Evolutionary conservation across 2,888 invertebrate genomes (phyloP), one percentile per base, ranked within the genome.

Genomic region (Amphipyra berbera): DNA sequence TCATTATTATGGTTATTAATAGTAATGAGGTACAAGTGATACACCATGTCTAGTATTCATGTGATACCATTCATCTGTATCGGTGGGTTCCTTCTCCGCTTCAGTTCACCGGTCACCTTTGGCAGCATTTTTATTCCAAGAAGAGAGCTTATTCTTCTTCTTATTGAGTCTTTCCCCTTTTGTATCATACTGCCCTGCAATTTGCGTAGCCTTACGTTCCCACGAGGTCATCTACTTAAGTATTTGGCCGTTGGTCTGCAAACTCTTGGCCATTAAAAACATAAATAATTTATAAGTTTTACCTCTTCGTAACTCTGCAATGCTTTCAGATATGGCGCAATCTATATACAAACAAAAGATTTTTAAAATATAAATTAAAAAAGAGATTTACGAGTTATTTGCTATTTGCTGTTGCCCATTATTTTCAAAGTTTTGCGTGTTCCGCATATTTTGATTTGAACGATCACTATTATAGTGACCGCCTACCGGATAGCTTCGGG

Each of bases 321-420:
- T 27, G 45, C 7, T n/a, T 49, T 59, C 41, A 54, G 6, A 71
- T 59, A 42, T 7, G 72, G 72, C 7, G 41, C 49, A 35, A 68
- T 60, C 68, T 68, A 66, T 46, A 54, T 46, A 49, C 6, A 50
- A 71, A 65, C 10, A 49, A 53, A 49, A 21, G 0, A 9, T 9
- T 15, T 44, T 45, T 15, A 46, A n/a, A n/a, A 21, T 2, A 37
- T 35, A 21, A 2, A 14, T 8, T 21, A 37, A 8, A 47, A 12
- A 48, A 37, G 21, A 12, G 2, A 35, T 14, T 35, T 14, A 12
- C 48, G 10, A 3, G 7, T 15, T 37, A 9, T 47, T 9, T 10
- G 14, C 6, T 48, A 10, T 15, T 37, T 7, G 37, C 2, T 48
- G 5, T 47, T 41, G 12, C 0, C 37, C 47, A 33, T 8, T 12